Conservation (phyloP, 2,113 vertebrate species). For the Terrapene triunguis region DNA sequence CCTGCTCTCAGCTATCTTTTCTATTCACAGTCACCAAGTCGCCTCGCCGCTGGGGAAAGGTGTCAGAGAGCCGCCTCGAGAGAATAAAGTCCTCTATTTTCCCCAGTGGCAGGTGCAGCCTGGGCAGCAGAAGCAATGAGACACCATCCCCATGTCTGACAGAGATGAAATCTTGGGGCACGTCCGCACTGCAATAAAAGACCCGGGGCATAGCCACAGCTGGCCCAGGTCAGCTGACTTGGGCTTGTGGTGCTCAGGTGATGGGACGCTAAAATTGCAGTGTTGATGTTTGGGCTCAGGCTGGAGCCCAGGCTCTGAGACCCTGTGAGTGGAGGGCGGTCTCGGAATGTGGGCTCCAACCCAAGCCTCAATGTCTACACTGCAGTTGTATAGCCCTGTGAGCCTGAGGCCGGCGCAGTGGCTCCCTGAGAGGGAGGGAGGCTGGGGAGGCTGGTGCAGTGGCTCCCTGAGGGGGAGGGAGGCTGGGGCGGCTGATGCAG, state of each 20-base stretch:
- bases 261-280: not conserved
- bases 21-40: not conserved
- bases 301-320: not conserved
- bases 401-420: not conserved
- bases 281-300: too few species aligned
- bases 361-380: not conserved
- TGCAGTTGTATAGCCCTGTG: not conserved
- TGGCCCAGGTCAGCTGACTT: not conserved
- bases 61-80: not conserved
- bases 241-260: not conserved
- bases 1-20: not conserved
- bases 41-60: not conserved
- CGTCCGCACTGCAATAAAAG: not conserved
- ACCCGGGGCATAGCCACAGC: not conserved
- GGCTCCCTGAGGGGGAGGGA: not conserved
- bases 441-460: not conserved
- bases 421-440: not conserved
- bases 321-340: not conserved
- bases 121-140: not conserved
- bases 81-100: not conserved
- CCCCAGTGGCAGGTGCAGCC: not conserved
- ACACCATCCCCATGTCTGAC: not conserved
- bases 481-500: fast-evolving
- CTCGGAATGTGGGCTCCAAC: not conserved
- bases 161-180: fast-evolving